Percentiles rank a stretch among this genome's conserved stretches.
phyloP scores from a whole-genome alignment of 2,888 invertebrate species.

The Trachelus iudaicus region DNA sequence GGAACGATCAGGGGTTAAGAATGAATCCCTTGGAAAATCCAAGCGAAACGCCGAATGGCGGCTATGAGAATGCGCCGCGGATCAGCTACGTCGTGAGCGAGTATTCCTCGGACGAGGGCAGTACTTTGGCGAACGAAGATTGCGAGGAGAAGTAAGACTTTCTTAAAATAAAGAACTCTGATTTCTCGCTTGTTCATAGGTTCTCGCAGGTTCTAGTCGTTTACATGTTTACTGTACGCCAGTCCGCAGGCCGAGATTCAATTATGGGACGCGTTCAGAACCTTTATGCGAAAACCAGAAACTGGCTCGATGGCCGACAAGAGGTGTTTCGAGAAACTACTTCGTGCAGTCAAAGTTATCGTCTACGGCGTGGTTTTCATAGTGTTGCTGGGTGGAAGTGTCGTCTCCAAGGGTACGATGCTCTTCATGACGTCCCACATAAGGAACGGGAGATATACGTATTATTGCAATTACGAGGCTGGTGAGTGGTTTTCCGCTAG shows the following conservation, averaged over 20 bases:
- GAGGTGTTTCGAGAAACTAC: constrained; percentile 72
- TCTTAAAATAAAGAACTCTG: neutral
- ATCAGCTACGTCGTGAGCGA: neutral
- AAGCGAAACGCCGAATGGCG: too few species aligned
- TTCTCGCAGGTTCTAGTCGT: neutral
- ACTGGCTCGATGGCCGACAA: constrained; percentile 76
- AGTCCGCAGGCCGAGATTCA: constrained; percentile 64
- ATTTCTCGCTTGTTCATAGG: neutral
- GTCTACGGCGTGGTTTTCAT: constrained; percentile 77
- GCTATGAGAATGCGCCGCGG: neutral
- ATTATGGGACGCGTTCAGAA: constrained; percentile 85
- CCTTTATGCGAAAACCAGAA: constrained; percentile 75
- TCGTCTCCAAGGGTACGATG: constrained; percentile 79
- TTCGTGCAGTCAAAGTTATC: constrained; percentile 75
- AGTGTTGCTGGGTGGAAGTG: constrained; percentile 75
- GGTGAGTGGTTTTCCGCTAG: constrained; percentile 51
- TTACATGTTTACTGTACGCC: constrained; percentile 29
- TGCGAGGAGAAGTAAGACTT: neutral
- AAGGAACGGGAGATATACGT: constrained; percentile 68
- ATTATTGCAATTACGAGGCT: constrained; percentile 71
- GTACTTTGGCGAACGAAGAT: neutral
- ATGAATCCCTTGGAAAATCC: too few species aligned
- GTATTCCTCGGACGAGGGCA: neutral
- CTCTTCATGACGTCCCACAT: constrained; percentile 81
- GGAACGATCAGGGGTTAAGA: too few species aligned